These are phyloP conservation scores for Steatocranus sp. DNA, from an alignment of 2,797 vertebrate genomes.

Conservation along the genomic window DNA sequence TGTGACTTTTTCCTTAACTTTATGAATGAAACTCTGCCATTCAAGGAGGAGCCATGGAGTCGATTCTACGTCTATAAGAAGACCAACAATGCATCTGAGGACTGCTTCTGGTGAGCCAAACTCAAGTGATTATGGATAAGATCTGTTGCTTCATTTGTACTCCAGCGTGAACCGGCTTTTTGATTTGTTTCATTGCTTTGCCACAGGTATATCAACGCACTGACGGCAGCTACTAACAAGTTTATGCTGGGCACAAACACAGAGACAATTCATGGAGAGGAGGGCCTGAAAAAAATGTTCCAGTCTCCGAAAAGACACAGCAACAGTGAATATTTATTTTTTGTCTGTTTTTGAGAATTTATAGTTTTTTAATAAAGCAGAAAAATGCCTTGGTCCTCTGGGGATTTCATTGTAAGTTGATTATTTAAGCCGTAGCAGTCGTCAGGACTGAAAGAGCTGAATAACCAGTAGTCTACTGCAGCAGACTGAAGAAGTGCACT, in stretches of 20 bases:
- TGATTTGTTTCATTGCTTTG: not conserved
- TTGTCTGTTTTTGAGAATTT: not conserved
- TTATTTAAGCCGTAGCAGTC: not conserved
- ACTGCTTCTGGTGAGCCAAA: constrained; percentile 87
- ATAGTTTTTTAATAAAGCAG: not conserved
- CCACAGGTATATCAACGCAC: constrained; percentile 88
- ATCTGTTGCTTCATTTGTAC: not conserved
- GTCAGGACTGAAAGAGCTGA: not conserved
- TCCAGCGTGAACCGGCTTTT: not conserved
- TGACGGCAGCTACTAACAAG: constrained; percentile 79
- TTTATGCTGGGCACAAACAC: constrained; percentile 68
- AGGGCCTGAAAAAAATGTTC: not conserved
- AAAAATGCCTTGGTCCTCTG: not conserved
- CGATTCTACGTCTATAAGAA: constrained; percentile 86
- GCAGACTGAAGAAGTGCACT: not conserved
- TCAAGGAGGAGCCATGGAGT: constrained; percentile 69
- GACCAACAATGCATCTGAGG: constrained; percentile 61
- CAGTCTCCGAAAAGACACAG: constrained; percentile 22
- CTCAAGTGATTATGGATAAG: not conserved
- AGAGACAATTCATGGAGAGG: constrained; percentile 51
- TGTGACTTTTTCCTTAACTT: constrained; percentile 80
- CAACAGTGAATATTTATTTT: constrained; percentile 64
- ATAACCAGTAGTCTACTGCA: not conserved
- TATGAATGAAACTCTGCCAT: constrained; percentile 51
- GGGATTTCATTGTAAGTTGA: not conserved